Conservation (phyloP, 1,140 invertebrate species). For the Mya arenaria region DNA sequence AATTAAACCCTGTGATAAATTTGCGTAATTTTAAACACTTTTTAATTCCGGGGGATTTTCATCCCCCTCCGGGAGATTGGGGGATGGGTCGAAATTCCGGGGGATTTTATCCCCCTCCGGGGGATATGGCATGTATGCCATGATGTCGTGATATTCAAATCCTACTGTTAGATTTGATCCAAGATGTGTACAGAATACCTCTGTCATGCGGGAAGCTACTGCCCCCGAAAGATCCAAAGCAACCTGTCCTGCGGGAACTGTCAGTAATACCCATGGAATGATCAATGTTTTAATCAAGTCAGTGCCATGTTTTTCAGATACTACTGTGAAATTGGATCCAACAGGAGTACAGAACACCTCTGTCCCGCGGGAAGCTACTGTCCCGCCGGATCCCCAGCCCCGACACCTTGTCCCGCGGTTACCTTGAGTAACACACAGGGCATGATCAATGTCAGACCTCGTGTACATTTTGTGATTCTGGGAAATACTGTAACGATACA, state of each 20-base stretch:
- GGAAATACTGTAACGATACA: slow-evolving; percentile 77
- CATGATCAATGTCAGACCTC: slow-evolving; percentile 65
- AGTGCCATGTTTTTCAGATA: no score
- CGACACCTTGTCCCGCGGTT: slow-evolving; percentile 69
- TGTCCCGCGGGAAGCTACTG: slow-evolving; percentile 76
- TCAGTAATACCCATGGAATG: slow-evolving; percentile 71
- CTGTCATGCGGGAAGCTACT: slow-evolving; percentile 74
- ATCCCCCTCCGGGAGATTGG: no score
- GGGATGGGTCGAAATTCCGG: no score
- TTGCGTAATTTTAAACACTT: no score
- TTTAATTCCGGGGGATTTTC: no score
- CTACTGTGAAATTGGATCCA: slow-evolving; percentile 75
- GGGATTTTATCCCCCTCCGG: no score
- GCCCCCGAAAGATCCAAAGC: slow-evolving; percentile 65
- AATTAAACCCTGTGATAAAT: no score
- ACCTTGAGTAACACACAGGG: slow-evolving; percentile 74
- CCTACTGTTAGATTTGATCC: slow-evolving; percentile 75
- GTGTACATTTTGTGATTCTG: slow-evolving; percentile 73
- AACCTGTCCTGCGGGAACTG: slow-evolving; percentile 73
- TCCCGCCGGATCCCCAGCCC: slow-evolving; percentile 66
- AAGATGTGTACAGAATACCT: slow-evolving; percentile 64
- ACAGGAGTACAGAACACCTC: slow-evolving; percentile 62
- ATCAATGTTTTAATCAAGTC: no score
- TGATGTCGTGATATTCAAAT: no score
- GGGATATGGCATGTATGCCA: no score